A percentile compares a stretch with the other conserved stretches of the same genome.
Evolutionary conservation across 2,797 vertebrate species (phyloP).

Genomic region (Sebastes minor): DNA sequence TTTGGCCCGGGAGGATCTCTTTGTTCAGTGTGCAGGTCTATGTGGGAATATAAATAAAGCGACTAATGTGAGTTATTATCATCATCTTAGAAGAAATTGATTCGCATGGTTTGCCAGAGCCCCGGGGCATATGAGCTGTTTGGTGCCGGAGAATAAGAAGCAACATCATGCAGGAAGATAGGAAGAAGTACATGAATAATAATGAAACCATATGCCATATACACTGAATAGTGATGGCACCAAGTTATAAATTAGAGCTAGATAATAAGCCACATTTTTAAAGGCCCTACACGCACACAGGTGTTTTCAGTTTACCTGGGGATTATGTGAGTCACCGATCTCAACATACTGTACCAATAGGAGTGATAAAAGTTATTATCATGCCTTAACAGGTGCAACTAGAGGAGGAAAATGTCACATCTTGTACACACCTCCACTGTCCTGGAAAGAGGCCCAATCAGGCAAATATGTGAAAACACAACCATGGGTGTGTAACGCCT

Average conservation of each 20-base stretch:
- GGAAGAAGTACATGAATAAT: background rate
- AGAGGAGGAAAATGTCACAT: background rate
- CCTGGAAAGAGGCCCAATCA: background rate
- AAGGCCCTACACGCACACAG: background rate
- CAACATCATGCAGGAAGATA: background rate
- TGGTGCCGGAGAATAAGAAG: constrained; percentile 3
- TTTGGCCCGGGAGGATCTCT: constrained; percentile 40
- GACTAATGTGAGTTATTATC: constrained; percentile 63
- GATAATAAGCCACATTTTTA: background rate
- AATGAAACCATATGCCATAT: background rate
- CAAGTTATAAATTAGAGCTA: background rate
- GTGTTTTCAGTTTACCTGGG: background rate
- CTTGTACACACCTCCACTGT: background rate
- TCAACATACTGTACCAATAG: background rate
- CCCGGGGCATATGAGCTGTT: background rate
- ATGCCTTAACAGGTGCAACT: background rate
- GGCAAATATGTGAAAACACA: background rate
- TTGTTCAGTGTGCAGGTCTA: constrained; percentile 29
- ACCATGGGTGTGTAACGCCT: background rate
- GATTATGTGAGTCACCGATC: background rate
- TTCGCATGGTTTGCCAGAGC: constrained; percentile 43
- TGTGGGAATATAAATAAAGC: constrained; percentile 52
- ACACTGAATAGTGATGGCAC: background rate
- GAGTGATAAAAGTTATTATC: background rate
- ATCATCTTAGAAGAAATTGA: constrained; percentile 55